Conservation (phyloP, 1,140 invertebrate species). For the Phocides pigmalion region DNA sequence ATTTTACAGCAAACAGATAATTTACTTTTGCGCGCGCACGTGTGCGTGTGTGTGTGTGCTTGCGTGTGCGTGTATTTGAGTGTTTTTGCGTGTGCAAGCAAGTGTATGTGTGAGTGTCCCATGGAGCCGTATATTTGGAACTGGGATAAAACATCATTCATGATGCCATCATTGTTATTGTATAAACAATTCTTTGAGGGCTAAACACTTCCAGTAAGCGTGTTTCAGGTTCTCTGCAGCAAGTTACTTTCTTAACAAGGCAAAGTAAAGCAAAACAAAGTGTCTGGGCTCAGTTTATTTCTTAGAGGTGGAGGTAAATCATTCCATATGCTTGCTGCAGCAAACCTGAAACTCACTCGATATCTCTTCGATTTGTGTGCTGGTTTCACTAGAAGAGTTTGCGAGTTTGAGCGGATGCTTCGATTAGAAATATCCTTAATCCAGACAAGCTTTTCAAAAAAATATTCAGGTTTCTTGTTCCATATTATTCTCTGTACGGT, state of each 20-base stretch:
- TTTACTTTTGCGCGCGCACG: no score
- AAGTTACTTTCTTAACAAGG: background rate
- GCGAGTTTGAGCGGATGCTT: background rate
- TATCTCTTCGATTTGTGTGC: background rate
- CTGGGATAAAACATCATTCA: no score
- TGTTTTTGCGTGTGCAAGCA: no score
- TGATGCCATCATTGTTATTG: no score
- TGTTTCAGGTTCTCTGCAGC: background rate
- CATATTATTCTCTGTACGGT: background rate
- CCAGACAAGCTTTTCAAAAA: slow-evolving; percentile 23
- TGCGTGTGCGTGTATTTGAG: no score
- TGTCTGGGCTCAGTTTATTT: background rate
- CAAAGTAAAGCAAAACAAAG: background rate
- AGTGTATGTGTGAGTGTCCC: no score
- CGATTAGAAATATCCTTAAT: background rate
- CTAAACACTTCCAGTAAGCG: background rate
- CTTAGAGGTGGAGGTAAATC: background rate
- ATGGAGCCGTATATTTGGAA: no score
- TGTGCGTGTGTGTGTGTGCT: no score
- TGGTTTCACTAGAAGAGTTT: background rate
- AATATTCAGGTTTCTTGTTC: slow-evolving; percentile 4
- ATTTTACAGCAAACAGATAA: no score
- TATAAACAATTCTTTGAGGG: no score
- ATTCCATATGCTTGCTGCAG: background rate
- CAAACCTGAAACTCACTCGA: background rate